Base-by-base conservation (phyloP, 2,113 vertebrate genomes). In the Callipepla californica region DNA sequence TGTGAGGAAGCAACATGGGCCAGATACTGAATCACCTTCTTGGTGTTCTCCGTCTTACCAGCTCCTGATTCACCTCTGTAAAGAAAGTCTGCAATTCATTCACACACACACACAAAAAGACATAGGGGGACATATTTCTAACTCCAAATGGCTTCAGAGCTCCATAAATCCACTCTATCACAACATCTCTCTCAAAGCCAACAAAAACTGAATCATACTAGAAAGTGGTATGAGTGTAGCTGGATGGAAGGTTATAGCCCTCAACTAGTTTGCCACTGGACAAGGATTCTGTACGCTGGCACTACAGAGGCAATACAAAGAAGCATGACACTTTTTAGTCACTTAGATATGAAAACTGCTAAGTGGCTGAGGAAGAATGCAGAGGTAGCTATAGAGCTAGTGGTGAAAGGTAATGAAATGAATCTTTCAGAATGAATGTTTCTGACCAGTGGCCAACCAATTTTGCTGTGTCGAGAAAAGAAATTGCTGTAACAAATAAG, bases 11-110 rank as follows among this genome's bases (percentile, higher is more conserved):
- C 99, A 97, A 99, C 99, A 1, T 99, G 98, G 90, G 99, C 99
- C 96, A 99, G 97, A 95, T 99, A 99, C 96, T 99, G 99, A 97
- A 99, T 99, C 82, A 99, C 99, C 85, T 99, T 99, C 97, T 99
- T 99, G 96, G 99, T 99, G 96, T 99, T 99, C 96, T 99, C 99
- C 0, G 99, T 99, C 97, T 99, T 99, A 76, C 99, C 99, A 85
- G 99, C 99, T 96, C 99, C 99, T 26, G 99, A 99, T 94, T 99
- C 99, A 74, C 99, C 99, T 90, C 99, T 99, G 95, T 66, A 95
- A 97, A 97, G 21, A 92, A 93, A 97, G 69, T 34, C 34, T 50
- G 26, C 65, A 22, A 55, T 78, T 92, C 40, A 89, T 63, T 81
- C 70, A 86, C 68, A 63, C 40, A 89, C 59, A 80, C 70, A 87